Evolutionary conservation across 1,140 invertebrate genomes (phyloP).

Genomic region (Drosophila arawakana): DNA sequence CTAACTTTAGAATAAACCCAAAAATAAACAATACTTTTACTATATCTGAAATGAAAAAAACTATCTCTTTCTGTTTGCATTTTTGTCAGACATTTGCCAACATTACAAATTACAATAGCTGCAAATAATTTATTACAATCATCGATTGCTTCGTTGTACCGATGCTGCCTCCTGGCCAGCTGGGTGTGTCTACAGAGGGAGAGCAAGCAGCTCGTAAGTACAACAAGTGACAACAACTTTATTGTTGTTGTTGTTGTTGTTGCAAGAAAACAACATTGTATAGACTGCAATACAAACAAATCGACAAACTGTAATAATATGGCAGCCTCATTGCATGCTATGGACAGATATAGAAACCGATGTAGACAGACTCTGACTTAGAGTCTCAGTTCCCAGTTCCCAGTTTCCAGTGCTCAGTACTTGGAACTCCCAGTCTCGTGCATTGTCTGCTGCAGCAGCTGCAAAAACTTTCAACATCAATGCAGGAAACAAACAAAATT

Average conservation of each 20-base stretch:
- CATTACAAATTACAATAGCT: slow-evolving; percentile 70
- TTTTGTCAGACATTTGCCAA: slow-evolving; percentile 41
- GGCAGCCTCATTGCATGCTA: slow-evolving; percentile 59
- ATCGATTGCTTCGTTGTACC: slow-evolving; percentile 45
- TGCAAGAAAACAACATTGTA: slow-evolving; percentile 57
- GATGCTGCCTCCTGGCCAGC: slow-evolving; percentile 55
- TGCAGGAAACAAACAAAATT: slow-evolving; percentile 76
- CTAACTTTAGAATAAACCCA: too few relatives aligned
- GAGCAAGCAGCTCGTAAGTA: not conserved
- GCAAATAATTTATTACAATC: slow-evolving; percentile 70
- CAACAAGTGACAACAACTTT: slow-evolving; percentile 42
- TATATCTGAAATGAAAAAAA: not conserved
- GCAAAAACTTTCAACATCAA: slow-evolving; percentile 76
- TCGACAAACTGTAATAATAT: slow-evolving; percentile 74
- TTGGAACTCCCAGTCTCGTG: slow-evolving; percentile 5
- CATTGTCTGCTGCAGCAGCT: slow-evolving; percentile 74
- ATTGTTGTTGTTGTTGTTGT: slow-evolving; percentile 31
- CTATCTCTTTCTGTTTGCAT: not conserved
- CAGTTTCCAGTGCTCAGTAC: too few relatives aligned
- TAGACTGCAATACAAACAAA: slow-evolving; percentile 64
- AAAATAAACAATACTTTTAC: not conserved
- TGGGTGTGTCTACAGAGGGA: slow-evolving; percentile 25
- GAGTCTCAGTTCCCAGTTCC: not conserved
- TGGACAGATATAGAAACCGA: slow-evolving; percentile 17
- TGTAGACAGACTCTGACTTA: slow-evolving; percentile 6